Conservation (phyloP, 2,797 vertebrate species). For the Muscicapa striata region DNA sequence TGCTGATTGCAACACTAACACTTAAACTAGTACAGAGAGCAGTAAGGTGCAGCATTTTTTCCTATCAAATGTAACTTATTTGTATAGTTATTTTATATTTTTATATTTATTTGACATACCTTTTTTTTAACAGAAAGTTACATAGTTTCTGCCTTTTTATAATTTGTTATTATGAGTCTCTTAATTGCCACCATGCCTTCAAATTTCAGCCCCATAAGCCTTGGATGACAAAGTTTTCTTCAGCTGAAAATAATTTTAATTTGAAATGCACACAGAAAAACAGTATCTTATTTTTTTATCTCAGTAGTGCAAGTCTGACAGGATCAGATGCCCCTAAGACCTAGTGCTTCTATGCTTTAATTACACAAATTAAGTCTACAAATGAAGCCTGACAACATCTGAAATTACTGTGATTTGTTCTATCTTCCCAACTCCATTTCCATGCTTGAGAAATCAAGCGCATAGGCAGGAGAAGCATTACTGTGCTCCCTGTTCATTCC, state of each 20-base stretch:
- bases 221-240: not conserved
- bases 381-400: not conserved
- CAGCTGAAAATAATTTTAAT: not conserved
- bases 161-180: not conserved
- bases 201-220: not conserved
- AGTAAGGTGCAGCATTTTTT: not conserved
- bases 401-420: not conserved
- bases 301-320: not conserved
- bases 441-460: not conserved
- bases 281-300: not conserved
- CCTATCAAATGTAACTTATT: not conserved
- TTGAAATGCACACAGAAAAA: not conserved
- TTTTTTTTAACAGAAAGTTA: not conserved
- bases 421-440: not conserved
- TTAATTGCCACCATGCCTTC: not conserved
- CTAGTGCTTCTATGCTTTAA: not conserved
- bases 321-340: not conserved
- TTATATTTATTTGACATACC: not conserved
- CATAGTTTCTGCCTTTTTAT: not conserved
- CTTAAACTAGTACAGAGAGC: not conserved
- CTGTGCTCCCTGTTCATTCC: not conserved
- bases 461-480: not conserved
- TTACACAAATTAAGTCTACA: not conserved
- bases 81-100: not conserved
- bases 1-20: not conserved